phyloP scores from a whole-genome alignment of 2,797 vertebrate species.

The Gila robusta region DNA sequence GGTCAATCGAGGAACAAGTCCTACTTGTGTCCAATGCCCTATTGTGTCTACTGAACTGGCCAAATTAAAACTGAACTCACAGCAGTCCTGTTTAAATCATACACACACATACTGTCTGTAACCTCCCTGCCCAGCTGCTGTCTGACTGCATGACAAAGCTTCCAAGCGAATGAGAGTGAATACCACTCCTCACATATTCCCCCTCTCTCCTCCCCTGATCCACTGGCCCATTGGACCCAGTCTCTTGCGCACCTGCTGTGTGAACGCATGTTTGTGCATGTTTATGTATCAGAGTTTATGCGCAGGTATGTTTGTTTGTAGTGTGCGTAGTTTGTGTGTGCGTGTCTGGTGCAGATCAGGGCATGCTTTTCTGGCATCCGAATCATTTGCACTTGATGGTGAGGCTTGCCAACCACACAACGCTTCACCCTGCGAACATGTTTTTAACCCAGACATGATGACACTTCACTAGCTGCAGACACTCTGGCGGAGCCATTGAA shows the following conservation, averaged over 20 bases:
- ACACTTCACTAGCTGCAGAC: slow-evolving; percentile 29
- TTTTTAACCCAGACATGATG: slow-evolving; percentile 41
- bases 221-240: neutral
- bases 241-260: neutral
- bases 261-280: slow-evolving; percentile 2
- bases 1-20: neutral
- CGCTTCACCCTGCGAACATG: slow-evolving; percentile 19
- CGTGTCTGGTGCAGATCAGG: slow-evolving; percentile 17
- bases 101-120: slow-evolving; percentile 69
- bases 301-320: slow-evolving; percentile 37
- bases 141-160: slow-evolving; percentile 77
- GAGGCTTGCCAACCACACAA: slow-evolving; percentile 43
- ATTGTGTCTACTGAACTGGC: neutral
- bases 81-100: slow-evolving; percentile 46
- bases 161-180: slow-evolving; percentile 70
- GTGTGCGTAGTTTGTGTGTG: neutral
- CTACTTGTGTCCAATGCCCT: neutral
- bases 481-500: slow-evolving; percentile 5
- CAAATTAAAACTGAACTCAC: slow-evolving; percentile 17
- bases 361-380: slow-evolving; percentile 49
- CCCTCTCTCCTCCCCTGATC: slow-evolving; percentile 10
- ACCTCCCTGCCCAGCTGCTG: slow-evolving; percentile 75
- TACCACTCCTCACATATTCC: slow-evolving; percentile 62
- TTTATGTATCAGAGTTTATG: neutral
- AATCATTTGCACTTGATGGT: slow-evolving; percentile 54